Base-by-base conservation (phyloP, 2,113 vertebrate genomes). In the Setophaga kirtlandii region DNA sequence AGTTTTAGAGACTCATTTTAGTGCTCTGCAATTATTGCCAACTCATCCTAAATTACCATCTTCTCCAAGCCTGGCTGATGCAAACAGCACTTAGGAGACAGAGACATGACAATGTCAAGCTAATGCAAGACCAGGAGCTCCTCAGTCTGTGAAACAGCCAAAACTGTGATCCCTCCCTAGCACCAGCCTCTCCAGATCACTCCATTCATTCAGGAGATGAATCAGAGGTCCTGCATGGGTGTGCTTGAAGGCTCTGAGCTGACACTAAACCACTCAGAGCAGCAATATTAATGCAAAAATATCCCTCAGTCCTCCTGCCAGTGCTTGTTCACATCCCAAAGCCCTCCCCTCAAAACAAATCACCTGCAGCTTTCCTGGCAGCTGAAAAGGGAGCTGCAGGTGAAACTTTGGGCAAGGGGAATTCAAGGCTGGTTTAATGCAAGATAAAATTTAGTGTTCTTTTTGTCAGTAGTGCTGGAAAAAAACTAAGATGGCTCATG, bases 21-120 rank as follows among this genome's bases (percentile, higher is more conserved):
- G 53, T 31, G n/a, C 86, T 83, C 93, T 86, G 15, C 77, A 95
- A 94, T 97, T 96, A 95, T 82, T 96, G 94, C 91, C 93, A 92
- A 42, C 83, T 95, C 86, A 91, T 80, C 91, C 84, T 96, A 97
- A 97, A 96, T 97, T 95, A 94, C 33, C 63, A 24, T 68, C 74
- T 94, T 74, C 75, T 94, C 50, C 31, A 58, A 89, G 90, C 58
- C 65, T 11, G 12, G 76, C 63, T 86, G 90, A 70, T 28, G 55
- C 74, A 94, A 93, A 91, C 76, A 97, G 73, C 90, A 46, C 65
- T 89, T 78, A 49, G 33, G 79, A 87, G 83, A 76, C 91, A 90
- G 63, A 96, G 65, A 87, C 52, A 13, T 71, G 93, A 50, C 87
- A 70, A 78, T 28, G 42, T 35, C 70, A 65, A 68, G 86, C 79